Evolutionary conservation across 1,140 invertebrate genomes (phyloP).

Genomic region (Eriosoma lanigerum): DNA sequence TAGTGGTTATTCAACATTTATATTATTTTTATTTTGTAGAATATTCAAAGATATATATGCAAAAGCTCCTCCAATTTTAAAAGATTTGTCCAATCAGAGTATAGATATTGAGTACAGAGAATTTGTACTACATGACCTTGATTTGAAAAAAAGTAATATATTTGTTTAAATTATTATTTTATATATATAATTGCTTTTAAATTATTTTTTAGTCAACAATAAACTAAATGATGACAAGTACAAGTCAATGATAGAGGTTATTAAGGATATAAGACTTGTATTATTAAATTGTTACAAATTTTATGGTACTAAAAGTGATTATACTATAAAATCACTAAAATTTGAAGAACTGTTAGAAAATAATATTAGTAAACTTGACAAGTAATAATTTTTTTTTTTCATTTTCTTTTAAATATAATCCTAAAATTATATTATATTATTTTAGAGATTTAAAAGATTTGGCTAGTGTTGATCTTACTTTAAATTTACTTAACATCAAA

Average conservation of each 20-base stretch:
- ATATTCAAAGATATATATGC: conserved; percentile 33
- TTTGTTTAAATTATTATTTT: not conserved
- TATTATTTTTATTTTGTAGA: not conserved
- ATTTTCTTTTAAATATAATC: not conserved
- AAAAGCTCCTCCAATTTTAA: conserved; percentile 26
- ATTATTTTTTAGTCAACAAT: conserved; percentile 58
- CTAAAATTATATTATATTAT: not conserved
- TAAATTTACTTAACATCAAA: conserved; percentile 24
- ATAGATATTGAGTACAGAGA: conserved; percentile 44
- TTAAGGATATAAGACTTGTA: conserved; percentile 62
- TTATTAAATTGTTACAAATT: conserved; percentile 63
- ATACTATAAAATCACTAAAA: conserved; percentile 60
- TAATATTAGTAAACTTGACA: conserved; percentile 60
- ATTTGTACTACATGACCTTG: not conserved
- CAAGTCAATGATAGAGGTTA: conserved; percentile 59
- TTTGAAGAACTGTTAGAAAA: conserved; percentile 62
- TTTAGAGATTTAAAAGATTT: conserved; percentile 3
- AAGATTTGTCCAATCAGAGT: not conserved
- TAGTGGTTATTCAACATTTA: too few species aligned
- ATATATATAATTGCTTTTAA: not conserved
- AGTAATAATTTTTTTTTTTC: conserved; percentile 55
- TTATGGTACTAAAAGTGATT: conserved; percentile 60
- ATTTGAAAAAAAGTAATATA: conserved; percentile 33
- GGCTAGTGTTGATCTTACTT: conserved; percentile 7
- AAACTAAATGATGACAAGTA: conserved; percentile 60